Conservation (phyloP, 2,113 vertebrate species). For the Pardalotus punctatus region DNA sequence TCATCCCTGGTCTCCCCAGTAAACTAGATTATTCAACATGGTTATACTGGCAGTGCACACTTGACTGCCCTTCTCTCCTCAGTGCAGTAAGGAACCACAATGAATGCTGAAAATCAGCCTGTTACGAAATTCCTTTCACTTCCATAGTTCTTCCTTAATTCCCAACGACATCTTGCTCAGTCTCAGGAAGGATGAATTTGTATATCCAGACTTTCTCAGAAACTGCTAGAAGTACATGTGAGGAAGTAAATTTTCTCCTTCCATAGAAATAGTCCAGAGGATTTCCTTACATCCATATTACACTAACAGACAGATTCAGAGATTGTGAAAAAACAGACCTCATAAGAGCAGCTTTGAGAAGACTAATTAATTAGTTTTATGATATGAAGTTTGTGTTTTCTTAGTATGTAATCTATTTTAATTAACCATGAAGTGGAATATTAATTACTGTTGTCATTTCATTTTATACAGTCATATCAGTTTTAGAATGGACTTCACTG, state of each 20-base stretch:
- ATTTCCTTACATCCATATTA: neutral
- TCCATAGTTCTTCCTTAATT: neutral
- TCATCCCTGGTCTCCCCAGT: neutral
- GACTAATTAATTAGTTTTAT: conserved; percentile 16
- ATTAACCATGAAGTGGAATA: conserved; percentile 46
- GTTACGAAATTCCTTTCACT: neutral
- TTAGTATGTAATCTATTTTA: conserved; percentile 43
- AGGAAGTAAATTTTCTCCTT: neutral
- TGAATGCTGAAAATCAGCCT: neutral
- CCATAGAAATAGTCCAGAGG: neutral
- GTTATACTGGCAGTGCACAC: neutral
- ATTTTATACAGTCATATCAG: conserved; percentile 35
- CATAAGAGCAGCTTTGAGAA: neutral
- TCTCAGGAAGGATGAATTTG: neutral
- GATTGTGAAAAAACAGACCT: neutral
- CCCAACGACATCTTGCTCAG: neutral
- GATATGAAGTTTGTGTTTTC: conserved; percentile 1
- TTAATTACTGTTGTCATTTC: conserved; percentile 55
- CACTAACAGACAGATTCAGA: neutral
- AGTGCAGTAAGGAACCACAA: neutral
- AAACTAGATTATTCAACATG: neutral
- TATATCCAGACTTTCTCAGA: neutral
- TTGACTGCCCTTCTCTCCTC: neutral
- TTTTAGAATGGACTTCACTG: conserved; percentile 49
- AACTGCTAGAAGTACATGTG: neutral